Conservation (phyloP, 2,797 vertebrate genomes). For the Argyrosomus regius region DNA sequence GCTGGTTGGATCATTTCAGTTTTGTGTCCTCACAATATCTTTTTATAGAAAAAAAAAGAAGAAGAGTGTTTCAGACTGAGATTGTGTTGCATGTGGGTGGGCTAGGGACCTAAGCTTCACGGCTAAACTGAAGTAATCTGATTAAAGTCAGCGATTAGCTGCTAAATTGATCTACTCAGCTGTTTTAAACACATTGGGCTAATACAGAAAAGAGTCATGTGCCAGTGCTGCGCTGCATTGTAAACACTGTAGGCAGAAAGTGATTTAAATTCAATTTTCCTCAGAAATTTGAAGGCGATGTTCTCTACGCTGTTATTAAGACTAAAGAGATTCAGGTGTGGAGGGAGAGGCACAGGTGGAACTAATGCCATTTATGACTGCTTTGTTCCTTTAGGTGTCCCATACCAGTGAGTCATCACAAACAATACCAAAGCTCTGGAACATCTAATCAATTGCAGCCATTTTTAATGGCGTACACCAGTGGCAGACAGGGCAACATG, state of each 20-base stretch:
- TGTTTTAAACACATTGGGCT: slow-evolving; percentile 40
- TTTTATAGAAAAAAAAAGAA: slow-evolving; percentile 23
- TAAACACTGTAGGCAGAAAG: not conserved
- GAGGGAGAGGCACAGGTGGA: slow-evolving; percentile 32
- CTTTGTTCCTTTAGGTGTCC: slow-evolving; percentile 30
- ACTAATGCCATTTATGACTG: slow-evolving; percentile 44
- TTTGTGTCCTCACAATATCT: slow-evolving; percentile 36
- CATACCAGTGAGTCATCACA: slow-evolving; percentile 38
- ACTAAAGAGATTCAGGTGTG: not conserved
- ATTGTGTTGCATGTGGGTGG: slow-evolving; percentile 55
- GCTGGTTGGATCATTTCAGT: slow-evolving; percentile 38
- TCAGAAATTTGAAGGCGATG: not conserved
- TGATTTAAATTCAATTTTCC: not conserved
- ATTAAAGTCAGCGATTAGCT: slow-evolving; percentile 64
- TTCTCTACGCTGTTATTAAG: not conserved
- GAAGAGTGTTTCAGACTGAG: not conserved
- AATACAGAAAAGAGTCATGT: slow-evolving; percentile 32
- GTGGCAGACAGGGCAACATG: slow-evolving; percentile 7
- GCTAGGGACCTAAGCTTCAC: slow-evolving; percentile 28
- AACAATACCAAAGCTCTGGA: not conserved
- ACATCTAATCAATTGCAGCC: not conserved
- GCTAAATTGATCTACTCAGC: slow-evolving; percentile 53
- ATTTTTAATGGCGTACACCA: slow-evolving; percentile 11
- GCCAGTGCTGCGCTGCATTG: not conserved
- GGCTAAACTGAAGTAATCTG: slow-evolving; percentile 63